Evolutionary conservation across 2,797 vertebrate species (phyloP).

Genomic region (Anabas testudineus): DNA sequence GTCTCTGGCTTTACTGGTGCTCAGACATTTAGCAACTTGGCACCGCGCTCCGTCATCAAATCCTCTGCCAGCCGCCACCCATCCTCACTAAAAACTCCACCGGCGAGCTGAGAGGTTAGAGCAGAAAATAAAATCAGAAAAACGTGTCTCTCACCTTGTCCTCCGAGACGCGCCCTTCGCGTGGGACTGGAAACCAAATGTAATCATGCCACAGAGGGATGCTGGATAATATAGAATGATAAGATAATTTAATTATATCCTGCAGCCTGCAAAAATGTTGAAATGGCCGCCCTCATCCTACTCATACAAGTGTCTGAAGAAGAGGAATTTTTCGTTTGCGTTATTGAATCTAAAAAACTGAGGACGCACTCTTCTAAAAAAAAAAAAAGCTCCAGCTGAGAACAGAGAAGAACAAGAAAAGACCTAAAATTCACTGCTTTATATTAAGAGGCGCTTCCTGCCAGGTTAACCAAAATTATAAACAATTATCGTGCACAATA

Average conservation of each 20-base stretch:
- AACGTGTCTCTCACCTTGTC: slow-evolving; percentile 12
- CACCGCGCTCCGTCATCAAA: slow-evolving; percentile 69
- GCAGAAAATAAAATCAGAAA: slow-evolving; percentile 31
- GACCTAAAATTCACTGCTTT: neutral
- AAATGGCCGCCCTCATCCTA: neutral
- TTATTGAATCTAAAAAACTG: too few relatives aligned
- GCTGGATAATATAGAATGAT: neutral
- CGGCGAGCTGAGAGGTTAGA: slow-evolving; percentile 45
- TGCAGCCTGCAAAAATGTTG: neutral
- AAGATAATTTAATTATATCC: neutral
- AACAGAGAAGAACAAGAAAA: neutral
- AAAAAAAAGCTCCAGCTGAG: too few relatives aligned
- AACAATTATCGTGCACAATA: neutral
- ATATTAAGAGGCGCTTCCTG: neutral
- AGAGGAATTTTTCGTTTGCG: neutral
- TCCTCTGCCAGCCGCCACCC: slow-evolving; percentile 72
- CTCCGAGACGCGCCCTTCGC: slow-evolving; percentile 40
- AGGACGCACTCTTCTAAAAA: neutral
- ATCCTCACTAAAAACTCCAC: slow-evolving; percentile 39
- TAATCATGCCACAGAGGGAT: neutral
- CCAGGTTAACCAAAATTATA: neutral
- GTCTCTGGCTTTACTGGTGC: slow-evolving; percentile 80
- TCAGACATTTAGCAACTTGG: slow-evolving; percentile 88
- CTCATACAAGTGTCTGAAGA: slow-evolving; percentile 38
- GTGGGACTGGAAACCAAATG: slow-evolving; percentile 6